Percentiles rank a stretch among this genome's conserved stretches.
These are phyloP conservation scores for Oreonectes daqikongensis DNA, from an alignment of 2,797 vertebrate species.

Conservation along the genomic window DNA sequence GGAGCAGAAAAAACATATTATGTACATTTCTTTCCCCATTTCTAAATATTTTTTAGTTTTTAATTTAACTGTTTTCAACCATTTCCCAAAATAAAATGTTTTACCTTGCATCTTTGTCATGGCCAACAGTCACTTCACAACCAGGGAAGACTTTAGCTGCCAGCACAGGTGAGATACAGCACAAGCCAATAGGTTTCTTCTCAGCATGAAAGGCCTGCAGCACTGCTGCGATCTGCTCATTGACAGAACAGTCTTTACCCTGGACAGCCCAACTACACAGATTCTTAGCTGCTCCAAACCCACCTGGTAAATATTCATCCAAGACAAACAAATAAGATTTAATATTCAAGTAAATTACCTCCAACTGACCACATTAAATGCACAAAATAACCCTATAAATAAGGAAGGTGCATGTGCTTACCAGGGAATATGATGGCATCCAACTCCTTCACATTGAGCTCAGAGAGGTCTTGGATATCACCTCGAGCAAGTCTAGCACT, in stretches of 20 bases:
- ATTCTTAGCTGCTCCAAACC: conserved; percentile 83
- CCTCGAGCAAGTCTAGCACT: conserved; percentile 81
- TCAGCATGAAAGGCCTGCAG: conserved; percentile 77
- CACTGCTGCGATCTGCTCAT: conserved; percentile 70
- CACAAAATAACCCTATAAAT: not conserved
- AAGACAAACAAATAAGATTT: not conserved
- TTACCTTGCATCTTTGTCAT: conserved; percentile 76
- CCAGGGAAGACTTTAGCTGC: conserved; percentile 83
- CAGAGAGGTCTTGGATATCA: conserved; percentile 77
- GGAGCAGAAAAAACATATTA: not conserved
- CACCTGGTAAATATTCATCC: conserved; percentile 65
- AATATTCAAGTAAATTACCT: not conserved
- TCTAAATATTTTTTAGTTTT: not conserved
- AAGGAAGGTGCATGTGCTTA: conserved; percentile 55
- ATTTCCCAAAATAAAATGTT: conserved; percentile 47
- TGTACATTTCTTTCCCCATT: not conserved
- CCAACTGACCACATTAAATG: not conserved
- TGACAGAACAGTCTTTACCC: conserved; percentile 81
- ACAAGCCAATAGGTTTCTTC: conserved; percentile 82
- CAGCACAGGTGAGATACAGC: conserved; percentile 82
- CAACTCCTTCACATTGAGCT: conserved; percentile 73
- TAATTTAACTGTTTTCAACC: not conserved
- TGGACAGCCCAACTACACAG: conserved; percentile 84
- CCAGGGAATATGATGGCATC: conserved; percentile 82
- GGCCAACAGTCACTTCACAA: conserved; percentile 80